Evolutionary conservation across 2,113 vertebrate genomes (phyloP).

Genomic region (Naja naja): DNA sequence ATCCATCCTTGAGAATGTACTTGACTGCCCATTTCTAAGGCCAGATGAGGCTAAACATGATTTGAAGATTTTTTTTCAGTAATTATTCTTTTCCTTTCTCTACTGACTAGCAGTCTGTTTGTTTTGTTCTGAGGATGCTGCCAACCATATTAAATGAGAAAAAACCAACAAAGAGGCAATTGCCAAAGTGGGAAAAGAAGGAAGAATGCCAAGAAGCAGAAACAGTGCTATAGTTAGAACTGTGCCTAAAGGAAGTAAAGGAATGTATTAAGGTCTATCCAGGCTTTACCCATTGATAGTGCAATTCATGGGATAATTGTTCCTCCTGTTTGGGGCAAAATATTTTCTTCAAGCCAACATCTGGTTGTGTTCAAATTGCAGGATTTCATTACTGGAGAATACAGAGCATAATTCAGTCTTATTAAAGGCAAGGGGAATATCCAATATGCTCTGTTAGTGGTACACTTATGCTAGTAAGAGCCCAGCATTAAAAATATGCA

Average conservation of each 20-base stretch:
- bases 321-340: slow-evolving; percentile 58
- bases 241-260: slow-evolving; percentile 56
- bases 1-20: slow-evolving; percentile 74
- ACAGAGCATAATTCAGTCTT: neutral
- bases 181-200: slow-evolving; percentile 68
- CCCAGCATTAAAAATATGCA: neutral
- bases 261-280: slow-evolving; percentile 38
- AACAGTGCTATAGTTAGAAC: slow-evolving; percentile 63
- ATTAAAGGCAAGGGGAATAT: neutral
- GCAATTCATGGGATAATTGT: slow-evolving; percentile 22
- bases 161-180: slow-evolving; percentile 42
- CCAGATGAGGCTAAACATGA: slow-evolving; percentile 76
- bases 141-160: slow-evolving; percentile 55
- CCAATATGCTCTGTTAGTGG: neutral
- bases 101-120: slow-evolving; percentile 71
- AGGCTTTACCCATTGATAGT: neutral
- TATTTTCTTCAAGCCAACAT: neutral
- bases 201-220: slow-evolving; percentile 69
- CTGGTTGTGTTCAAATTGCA: neutral
- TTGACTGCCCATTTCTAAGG: slow-evolving; percentile 72
- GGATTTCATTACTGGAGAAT: neutral
- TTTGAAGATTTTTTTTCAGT: slow-evolving; percentile 63
- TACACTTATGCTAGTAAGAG: neutral
- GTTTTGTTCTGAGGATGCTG: slow-evolving; percentile 66
- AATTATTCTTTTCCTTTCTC: slow-evolving; percentile 64